These are phyloP conservation scores for Dallia pectoralis DNA, from an alignment of 2,797 vertebrate genomes.

Conservation along the genomic window DNA sequence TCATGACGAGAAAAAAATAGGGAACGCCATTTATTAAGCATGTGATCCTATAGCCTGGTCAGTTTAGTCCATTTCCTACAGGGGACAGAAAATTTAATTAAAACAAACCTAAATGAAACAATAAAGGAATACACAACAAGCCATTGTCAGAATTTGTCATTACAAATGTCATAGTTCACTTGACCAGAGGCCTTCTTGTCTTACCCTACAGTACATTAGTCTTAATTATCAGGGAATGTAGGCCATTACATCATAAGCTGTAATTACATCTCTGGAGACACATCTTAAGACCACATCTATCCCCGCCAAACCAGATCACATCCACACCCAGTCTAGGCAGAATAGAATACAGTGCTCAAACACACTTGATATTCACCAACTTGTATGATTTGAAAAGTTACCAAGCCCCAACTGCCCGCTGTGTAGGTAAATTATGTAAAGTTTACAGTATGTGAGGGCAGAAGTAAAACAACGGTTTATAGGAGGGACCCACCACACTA, in stretches of 20 bases:
- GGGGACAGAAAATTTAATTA: background rate
- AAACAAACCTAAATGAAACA: background rate
- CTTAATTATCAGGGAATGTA: background rate
- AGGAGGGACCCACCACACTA: background rate
- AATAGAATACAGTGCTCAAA: background rate
- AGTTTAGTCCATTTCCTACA: background rate
- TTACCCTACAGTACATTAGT: background rate
- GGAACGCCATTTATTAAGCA: background rate
- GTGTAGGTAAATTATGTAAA: background rate
- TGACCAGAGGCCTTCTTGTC: background rate
- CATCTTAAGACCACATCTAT: conserved; percentile 1
- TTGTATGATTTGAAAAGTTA: background rate
- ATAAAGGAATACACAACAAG: background rate
- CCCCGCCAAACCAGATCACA: background rate
- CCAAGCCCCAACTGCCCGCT: background rate
- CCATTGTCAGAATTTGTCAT: no score
- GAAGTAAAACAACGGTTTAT: background rate
- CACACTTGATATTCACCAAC: background rate
- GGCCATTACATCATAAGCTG: background rate
- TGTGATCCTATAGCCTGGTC: background rate
- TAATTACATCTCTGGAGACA: conserved; percentile 1
- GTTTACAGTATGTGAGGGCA: background rate
- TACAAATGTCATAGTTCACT: background rate
- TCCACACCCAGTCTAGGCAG: background rate
- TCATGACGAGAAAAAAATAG: background rate